phyloP scores from a whole-genome alignment of 2,888 invertebrate genomes.

The Oasisia sp. region DNA sequence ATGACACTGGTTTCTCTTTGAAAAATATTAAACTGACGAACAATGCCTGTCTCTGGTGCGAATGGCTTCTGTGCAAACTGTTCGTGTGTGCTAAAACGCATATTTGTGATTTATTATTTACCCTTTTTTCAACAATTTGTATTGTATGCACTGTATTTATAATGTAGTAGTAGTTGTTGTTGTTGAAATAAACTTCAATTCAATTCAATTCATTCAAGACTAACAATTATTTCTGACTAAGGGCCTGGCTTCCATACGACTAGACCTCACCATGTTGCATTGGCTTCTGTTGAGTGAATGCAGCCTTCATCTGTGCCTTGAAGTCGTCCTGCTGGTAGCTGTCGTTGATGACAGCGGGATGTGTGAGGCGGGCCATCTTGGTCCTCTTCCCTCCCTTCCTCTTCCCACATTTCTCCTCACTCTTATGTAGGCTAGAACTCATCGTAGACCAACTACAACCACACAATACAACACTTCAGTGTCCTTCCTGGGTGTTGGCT shows the following conservation, averaged over 20 bases:
- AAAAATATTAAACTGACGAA: no score
- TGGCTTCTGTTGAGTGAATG: slow-evolving; percentile 31
- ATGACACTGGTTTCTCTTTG: no score
- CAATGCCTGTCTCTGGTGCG: no score
- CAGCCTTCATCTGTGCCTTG: slow-evolving; percentile 31
- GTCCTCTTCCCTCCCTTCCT: slow-evolving; percentile 32
- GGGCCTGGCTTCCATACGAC: not conserved
- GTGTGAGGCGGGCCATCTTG: slow-evolving; percentile 28
- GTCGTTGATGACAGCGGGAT: slow-evolving; percentile 29
- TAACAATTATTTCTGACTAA: no score
- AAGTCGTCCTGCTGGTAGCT: slow-evolving; percentile 31
- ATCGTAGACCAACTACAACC: not conserved
- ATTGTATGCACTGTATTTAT: no score
- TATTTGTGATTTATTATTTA: no score
- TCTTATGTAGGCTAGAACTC: not conserved
- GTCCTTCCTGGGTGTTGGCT: not conserved
- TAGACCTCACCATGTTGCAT: slow-evolving; percentile 28
- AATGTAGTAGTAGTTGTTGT: no score
- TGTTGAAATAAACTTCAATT: no score
- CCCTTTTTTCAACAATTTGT: no score
- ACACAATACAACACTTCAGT: not conserved
- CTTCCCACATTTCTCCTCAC: slow-evolving; percentile 14
- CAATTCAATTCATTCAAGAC: no score
- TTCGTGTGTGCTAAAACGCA: no score
- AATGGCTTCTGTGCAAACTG: no score